Base-by-base conservation (phyloP, 2,888 invertebrate species). In the Apodemia mormo region DNA sequence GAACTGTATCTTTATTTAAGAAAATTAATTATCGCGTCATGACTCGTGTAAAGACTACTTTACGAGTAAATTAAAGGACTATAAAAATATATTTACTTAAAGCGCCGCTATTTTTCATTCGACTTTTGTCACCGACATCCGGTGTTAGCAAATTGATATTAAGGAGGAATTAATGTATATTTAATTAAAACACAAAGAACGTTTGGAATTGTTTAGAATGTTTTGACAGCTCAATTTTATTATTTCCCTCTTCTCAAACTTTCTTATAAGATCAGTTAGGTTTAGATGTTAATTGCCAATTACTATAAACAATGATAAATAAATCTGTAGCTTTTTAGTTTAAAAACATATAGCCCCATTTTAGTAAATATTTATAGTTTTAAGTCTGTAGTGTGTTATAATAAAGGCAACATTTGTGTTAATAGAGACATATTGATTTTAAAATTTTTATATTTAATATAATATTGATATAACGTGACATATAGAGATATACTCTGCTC, bases 71-170 rank as follows among this genome's bases (percentile, higher is more conserved):
- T 49, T 49, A 49, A 49, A 49, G 14, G 49, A 49, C 49, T 49
- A 14, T 49, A 49, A 49, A 49, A 49, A 5, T 49, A 14, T 49
- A 49, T 49, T 49, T 49, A 49, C 49, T 49, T 49, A 49, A 49
- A 5, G 14, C 14, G 49, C 12, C 49, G 49, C 56, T 33, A 29
- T 61, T 61, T 61, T 61, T 61, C 61, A 30, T 61, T 61, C 30
- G 61, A 61, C 33, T 29, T 61, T 61, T 61, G 61, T 61, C 61
- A 61, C 33, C 61, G 5, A 12, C 61, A 61, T 61, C 61, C 61
- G 61, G 49, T 49, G 49, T 61, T 30, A 8, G 61, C 61, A 61
- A 61, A 61, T 61, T 61, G 61, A 61, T 61, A 61, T 61, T 58
- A 61, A 61, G 30, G 2, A 61, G 29, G 61, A 30, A 61, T 61